Percentiles rank a stretch among this genome's conserved stretches.
These are phyloP conservation scores for Drosophila suboccidentalis DNA, from an alignment of 2,888 invertebrate genomes.

Conservation along the genomic window DNA sequence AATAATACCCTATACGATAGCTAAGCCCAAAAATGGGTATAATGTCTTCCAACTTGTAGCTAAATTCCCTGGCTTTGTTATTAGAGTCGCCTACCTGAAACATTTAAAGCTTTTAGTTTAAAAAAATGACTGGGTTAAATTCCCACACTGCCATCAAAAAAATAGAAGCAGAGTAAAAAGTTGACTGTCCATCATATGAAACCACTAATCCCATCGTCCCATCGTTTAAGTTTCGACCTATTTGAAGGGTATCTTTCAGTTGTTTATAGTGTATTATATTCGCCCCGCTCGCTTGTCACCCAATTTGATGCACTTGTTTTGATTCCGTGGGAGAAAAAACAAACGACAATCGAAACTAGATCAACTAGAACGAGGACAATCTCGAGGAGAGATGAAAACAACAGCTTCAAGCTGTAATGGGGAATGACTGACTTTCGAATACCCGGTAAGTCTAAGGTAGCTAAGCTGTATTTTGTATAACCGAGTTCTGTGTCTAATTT, in stretches of 20 bases:
- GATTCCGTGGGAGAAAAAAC: slow-evolving; percentile 38
- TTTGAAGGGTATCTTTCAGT: slow-evolving; percentile 31
- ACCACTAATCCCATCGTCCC: background rate
- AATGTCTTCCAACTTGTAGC: background rate
- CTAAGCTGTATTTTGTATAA: background rate
- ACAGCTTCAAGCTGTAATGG: background rate
- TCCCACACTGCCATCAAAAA: no score
- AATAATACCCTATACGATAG: background rate
- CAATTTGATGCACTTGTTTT: slow-evolving; percentile 43
- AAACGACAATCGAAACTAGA: slow-evolving; percentile 44
- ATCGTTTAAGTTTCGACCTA: background rate
- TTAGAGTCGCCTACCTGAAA: no score
- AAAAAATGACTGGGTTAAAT: no score
- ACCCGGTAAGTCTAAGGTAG: background rate
- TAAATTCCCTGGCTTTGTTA: background rate
- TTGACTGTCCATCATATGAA: background rate
- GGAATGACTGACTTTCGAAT: background rate
- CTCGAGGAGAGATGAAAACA: slow-evolving; percentile 1
- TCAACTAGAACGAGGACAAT: slow-evolving; percentile 54
- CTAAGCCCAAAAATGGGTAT: background rate
- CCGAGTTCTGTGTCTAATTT: no score
- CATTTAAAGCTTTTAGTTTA: no score
- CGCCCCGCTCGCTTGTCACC: slow-evolving; percentile 12
- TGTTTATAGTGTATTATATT: background rate
- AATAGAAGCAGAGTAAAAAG: background rate